Evolutionary conservation across 2,888 invertebrate genomes (phyloP), one percentile per base, ranked within the genome.

Genomic region (Graphium colonna): DNA sequence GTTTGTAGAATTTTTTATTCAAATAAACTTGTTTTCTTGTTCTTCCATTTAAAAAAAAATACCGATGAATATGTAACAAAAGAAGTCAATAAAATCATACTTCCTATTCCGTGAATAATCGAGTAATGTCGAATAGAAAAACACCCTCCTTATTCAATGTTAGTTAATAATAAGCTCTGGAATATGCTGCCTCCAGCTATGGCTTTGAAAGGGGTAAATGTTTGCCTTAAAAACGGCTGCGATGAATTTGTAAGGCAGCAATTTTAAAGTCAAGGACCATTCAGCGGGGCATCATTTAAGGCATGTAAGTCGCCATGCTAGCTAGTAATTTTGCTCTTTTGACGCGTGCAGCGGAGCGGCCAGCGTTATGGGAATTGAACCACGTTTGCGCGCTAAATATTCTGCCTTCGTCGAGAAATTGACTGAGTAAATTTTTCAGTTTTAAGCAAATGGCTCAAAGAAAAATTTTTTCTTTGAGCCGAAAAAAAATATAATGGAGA

Each of bases 251-350:
- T 28, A 39, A 39, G 39, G 17, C 39, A 18, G 43, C 31, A 48
- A 53, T 43, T 44, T 43, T 41, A 36, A 31, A 53, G 53, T 43
- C 18, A 8, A 53, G 43, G 18, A 48, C 43, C 31, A 47, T 47
- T 47, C 26, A 53, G 15, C 36, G 8, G 26, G 39, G 53, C 43
- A 44, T 53, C 39, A 53, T 44, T 53, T 43, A 47, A 53, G 26
- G 43, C 42, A 36, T 38, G 42, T 31, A 40, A 49, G 33, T 15
- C 18, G 31, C 48, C 18, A 41, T 52, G 42, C 42, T 53, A 53
- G 47, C 47, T 52, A 48, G 48, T 53, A 48, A 44, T 53, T 53
- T 48, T 48, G 39, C 52, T 17, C 47, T 53, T 48, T 43, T 43
- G 26, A n/a, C 10, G 28, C 39, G 39, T 28, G 39, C 38, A 48